These are phyloP conservation scores for Diploscapter pachys DNA, from an alignment of 1,140 invertebrate genomes.

Conservation along the genomic window DNA sequence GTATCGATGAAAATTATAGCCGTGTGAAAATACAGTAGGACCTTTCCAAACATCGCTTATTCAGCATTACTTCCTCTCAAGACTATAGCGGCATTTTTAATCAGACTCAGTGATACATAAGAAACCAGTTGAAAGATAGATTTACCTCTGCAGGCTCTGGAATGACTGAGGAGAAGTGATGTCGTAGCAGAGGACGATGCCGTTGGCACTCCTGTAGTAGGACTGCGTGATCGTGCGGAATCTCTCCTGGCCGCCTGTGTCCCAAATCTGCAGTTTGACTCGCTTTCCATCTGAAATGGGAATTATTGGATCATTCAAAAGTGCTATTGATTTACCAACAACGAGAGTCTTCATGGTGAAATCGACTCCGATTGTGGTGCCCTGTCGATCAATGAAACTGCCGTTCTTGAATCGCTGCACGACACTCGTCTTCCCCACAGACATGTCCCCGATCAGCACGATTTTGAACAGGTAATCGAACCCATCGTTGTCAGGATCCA, in stretches of 20 bases:
- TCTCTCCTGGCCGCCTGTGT: conserved; percentile 86
- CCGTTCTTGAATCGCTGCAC: conserved; percentile 83
- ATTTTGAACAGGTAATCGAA: conserved; percentile 72
- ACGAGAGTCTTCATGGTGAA: conserved; percentile 93
- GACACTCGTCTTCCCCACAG: conserved; percentile 79
- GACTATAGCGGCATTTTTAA: no score
- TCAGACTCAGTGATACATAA: no score
- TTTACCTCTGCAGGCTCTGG: conserved; percentile 60
- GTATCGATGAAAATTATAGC: no score
- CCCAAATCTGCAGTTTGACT: conserved; percentile 92
- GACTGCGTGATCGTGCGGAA: conserved; percentile 70
- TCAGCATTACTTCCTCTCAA: no score
- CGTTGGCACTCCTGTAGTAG: conserved; percentile 68
- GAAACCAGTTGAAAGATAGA: no score
- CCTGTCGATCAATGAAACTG: conserved; percentile 84
- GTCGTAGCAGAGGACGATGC: conserved; percentile 77
- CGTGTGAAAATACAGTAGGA: no score
- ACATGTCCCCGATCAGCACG: conserved; percentile 77
- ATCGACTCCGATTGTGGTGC: conserved; percentile 90
- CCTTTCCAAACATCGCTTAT: no score
- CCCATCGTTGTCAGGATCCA: conserved; percentile 50
- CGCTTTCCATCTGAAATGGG: conserved; percentile 71
- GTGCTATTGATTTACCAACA: conserved; percentile 63
- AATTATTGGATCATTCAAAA: neutral
- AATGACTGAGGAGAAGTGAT: conserved; percentile 86